These are phyloP conservation scores for Chaunax sp. DNA, from an alignment of 2,797 vertebrate genomes.

Conservation along the genomic window DNA sequence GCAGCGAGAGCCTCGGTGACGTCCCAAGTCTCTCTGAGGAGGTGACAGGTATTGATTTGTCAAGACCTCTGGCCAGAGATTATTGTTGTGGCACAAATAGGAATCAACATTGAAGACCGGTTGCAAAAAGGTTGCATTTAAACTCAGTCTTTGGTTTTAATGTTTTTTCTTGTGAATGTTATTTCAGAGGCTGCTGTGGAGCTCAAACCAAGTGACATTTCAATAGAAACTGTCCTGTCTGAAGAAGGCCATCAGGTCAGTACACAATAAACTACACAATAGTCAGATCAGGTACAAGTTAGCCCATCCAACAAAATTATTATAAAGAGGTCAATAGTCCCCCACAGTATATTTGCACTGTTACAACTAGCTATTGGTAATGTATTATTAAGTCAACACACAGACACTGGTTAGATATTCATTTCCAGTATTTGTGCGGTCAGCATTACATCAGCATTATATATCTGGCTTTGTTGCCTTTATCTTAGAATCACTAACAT, in stretches of 20 bases:
- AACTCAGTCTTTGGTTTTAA: background rate
- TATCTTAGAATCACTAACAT: background rate
- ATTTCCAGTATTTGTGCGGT: background rate
- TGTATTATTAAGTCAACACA: background rate
- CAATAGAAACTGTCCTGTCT: constrained; percentile 77
- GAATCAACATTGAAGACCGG: background rate
- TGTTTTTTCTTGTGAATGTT: constrained; percentile 10
- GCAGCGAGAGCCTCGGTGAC: constrained; percentile 82
- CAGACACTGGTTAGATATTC: background rate
- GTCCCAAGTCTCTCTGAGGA: constrained; percentile 84
- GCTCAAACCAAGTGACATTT: constrained; percentile 69
- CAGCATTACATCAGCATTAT: background rate
- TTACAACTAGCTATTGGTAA: background rate
- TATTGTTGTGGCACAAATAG: background rate
- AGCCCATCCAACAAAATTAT: background rate
- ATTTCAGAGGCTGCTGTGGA: constrained; percentile 75
- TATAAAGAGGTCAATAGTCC: background rate
- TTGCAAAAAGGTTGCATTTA: background rate
- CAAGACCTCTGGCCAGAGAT: background rate
- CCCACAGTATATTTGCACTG: background rate
- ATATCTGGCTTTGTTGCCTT: background rate
- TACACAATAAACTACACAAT: constrained; percentile 6
- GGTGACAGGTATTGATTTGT: constrained; percentile 74
- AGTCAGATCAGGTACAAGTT: background rate
- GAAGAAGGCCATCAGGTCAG: constrained; percentile 85